Evolutionary conservation across 2,797 vertebrate species (phyloP), one percentile per base, ranked within the genome.

Genomic region (Melanotaenia boesemani): DNA sequence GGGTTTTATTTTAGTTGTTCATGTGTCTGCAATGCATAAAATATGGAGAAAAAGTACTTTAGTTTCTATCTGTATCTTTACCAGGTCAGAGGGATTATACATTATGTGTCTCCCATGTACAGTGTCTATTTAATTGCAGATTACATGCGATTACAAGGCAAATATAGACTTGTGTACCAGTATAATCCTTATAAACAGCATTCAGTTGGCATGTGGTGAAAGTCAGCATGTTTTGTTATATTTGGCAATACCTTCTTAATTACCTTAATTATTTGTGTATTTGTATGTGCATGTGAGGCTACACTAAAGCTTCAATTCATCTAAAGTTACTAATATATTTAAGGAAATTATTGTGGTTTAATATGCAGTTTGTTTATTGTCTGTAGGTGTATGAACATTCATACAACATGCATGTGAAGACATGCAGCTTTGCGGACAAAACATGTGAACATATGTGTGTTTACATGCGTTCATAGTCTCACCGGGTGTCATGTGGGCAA

Each of bases 91-190:
- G 30, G 70, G 84, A 86, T 92, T 88, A 87, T 15, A 26, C 64
- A 46, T 46, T 34, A 63, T 10, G 32, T 58, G 68, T 15, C 44
- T 0, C 26, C 58, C 20, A 34, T 82, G 75, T 85, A 36, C 46
- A 70, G 76, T 68, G 73, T 86, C 55, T 30, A 22, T 87, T 83
- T 90, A 83, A 90, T 89, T 75, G 72, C 85, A 88, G 91, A 91
- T 92, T 90, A 88, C 76, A 85, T 67, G 72, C 60, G 87, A 89
- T 90, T 91, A 91, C 52, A 74, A 54, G 66, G 62, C 59, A 59
- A 70, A 71, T 75, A 70, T 24, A 71, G 12, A 63, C 69, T 20
- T 57, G 65, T 76, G 76, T 41, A 39, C 72, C 54, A 24, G 15
- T 67, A 10, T 87, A 88, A 88, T 85, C 81, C 78, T 3, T 10